These are phyloP conservation scores for Halictus quadricinctus DNA, from an alignment of 2,888 invertebrate genomes.

Conservation along the genomic window DNA sequence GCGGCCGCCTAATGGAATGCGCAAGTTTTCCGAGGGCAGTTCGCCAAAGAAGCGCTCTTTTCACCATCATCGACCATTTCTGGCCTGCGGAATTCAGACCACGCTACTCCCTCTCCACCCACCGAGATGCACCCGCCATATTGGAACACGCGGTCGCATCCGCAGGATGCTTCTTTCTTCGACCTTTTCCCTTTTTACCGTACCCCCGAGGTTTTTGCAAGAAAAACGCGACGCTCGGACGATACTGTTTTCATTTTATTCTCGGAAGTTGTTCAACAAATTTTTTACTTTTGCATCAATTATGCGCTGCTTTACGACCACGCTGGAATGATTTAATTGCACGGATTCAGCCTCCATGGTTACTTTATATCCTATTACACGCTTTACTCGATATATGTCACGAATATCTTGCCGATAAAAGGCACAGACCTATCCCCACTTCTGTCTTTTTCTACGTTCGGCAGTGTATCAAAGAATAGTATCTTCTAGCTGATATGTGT, in stretches of 20 bases:
- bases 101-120: slow-evolving; percentile 8
- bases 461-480: no score
- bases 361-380: no score
- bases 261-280: not conserved
- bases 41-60: slow-evolving; percentile 39
- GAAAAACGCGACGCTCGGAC: not conserved
- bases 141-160: not conserved
- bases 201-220: not conserved
- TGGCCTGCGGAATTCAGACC: slow-evolving; percentile 59
- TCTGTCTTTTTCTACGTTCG: no score
- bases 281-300: not conserved
- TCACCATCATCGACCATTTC: slow-evolving; percentile 49
- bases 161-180: not conserved
- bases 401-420: no score
- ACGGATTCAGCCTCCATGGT: not conserved
- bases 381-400: no score
- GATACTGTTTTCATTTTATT: not conserved
- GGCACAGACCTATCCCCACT: no score
- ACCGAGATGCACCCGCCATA: not conserved
- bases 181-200: not conserved
- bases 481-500: no score
- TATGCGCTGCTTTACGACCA: not conserved
- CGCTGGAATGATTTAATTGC: not conserved
- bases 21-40: slow-evolving; percentile 52
- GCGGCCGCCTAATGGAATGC: slow-evolving; percentile 54